These are phyloP conservation scores for Damaliscus lunatus DNA, from an alignment of 2,113 vertebrate genomes.

Conservation along the genomic window DNA sequence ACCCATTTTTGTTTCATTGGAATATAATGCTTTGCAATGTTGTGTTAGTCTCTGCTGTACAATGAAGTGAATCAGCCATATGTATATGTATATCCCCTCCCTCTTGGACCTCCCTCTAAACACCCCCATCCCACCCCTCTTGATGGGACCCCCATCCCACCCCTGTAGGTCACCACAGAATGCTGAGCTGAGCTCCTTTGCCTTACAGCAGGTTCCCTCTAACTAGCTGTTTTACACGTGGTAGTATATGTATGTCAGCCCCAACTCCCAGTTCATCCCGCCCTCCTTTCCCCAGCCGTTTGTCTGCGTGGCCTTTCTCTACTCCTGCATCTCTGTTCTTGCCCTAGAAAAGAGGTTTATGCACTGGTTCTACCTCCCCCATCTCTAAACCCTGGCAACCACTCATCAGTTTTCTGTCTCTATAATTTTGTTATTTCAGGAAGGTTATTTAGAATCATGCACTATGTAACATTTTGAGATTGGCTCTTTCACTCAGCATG, in stretches of 20 bases:
- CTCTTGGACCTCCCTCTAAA: neutral
- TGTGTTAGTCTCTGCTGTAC: neutral
- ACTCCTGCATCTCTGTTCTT: neutral
- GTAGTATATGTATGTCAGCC: neutral
- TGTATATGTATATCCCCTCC: neutral
- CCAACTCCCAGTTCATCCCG: neutral
- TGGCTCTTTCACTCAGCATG: neutral
- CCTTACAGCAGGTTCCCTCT: neutral
- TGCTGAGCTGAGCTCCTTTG: neutral
- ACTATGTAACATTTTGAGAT: neutral
- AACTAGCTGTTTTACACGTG: neutral
- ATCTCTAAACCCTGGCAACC: neutral
- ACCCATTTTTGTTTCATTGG: neutral
- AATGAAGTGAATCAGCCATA: neutral
- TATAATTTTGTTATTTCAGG: neutral
- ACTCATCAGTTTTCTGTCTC: neutral
- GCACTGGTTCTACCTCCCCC: neutral
- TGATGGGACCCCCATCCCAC: neutral
- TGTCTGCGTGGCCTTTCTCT: neutral
- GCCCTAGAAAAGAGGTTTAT: neutral
- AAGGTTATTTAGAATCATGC: neutral
- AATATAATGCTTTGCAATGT: neutral
- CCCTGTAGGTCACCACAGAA: neutral
- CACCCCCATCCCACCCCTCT: neutral
- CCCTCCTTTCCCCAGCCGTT: neutral